Conservation (phyloP, 2,113 vertebrate species). For the Centropus unirufus region DNA sequence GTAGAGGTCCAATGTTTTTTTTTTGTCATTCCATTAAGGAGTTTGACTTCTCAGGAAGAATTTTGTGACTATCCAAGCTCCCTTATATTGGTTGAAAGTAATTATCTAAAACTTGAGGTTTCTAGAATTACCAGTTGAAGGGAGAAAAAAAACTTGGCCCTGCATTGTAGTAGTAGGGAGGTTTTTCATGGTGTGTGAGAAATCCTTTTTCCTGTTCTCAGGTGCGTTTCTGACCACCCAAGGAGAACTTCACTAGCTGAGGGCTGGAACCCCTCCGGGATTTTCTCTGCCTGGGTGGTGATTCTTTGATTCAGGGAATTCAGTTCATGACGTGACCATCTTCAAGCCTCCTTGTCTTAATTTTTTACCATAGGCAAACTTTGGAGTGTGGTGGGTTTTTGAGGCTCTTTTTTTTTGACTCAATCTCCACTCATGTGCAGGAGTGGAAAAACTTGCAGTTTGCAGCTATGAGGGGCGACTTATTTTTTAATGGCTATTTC, state of each 20-base stretch:
- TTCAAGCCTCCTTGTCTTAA: not conserved
- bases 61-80: not conserved
- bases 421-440: not conserved
- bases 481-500: not conserved
- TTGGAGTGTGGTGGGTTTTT: not conserved
- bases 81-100: not conserved
- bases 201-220: not conserved
- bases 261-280: not conserved
- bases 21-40: not conserved
- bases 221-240: conserved; percentile 3
- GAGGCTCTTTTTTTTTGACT: not conserved
- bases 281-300: not conserved
- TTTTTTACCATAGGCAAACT: not conserved
- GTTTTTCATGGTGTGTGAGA: not conserved
- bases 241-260: not conserved
- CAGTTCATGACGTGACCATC: not conserved
- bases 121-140: not conserved
- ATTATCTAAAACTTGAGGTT: not conserved
- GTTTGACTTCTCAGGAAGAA: not conserved
- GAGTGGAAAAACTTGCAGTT: not conserved
- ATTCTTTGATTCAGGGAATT: not conserved
- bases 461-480: not conserved
- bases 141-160: not conserved
- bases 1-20: not conserved
- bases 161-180: not conserved